These are phyloP conservation scores for Planococcus citri DNA, from an alignment of 1,140 invertebrate species.

Conservation along the genomic window DNA sequence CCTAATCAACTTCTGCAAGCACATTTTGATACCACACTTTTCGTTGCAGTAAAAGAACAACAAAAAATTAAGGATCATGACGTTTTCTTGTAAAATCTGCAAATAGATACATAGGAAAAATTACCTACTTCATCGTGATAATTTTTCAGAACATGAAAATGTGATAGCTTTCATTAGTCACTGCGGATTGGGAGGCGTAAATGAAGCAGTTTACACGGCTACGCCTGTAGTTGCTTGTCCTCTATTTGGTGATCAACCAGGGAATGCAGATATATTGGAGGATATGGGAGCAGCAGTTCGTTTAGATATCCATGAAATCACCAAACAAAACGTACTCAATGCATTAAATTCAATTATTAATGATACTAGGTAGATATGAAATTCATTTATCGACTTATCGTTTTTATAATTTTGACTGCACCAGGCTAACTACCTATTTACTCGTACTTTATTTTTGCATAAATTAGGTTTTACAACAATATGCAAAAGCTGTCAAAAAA, in stretches of 20 bases:
- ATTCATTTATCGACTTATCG: too few species aligned
- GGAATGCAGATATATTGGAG: neutral
- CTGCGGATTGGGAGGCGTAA: neutral
- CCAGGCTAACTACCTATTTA: too few species aligned
- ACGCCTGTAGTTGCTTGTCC: neutral
- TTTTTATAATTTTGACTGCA: neutral
- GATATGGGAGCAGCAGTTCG: neutral
- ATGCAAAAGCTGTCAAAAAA: constrained; percentile 28
- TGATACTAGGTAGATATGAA: neutral
- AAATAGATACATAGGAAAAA: too few species aligned
- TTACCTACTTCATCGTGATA: too few species aligned
- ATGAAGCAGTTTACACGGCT: neutral
- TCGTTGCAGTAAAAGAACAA: too few species aligned
- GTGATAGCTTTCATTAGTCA: neutral
- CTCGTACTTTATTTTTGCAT: too few species aligned
- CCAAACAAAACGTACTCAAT: neutral
- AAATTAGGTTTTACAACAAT: constrained; percentile 32
- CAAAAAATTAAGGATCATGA: too few species aligned
- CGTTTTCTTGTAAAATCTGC: too few species aligned
- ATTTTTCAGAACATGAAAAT: constrained; percentile 2
- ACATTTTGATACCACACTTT: too few species aligned
- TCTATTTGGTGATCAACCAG: neutral
- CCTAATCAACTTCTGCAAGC: too few species aligned
- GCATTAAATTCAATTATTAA: neutral
- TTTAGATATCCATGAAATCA: neutral